Conservation (phyloP, 2,888 invertebrate species). For the Leptodirus hochenwartii region DNA sequence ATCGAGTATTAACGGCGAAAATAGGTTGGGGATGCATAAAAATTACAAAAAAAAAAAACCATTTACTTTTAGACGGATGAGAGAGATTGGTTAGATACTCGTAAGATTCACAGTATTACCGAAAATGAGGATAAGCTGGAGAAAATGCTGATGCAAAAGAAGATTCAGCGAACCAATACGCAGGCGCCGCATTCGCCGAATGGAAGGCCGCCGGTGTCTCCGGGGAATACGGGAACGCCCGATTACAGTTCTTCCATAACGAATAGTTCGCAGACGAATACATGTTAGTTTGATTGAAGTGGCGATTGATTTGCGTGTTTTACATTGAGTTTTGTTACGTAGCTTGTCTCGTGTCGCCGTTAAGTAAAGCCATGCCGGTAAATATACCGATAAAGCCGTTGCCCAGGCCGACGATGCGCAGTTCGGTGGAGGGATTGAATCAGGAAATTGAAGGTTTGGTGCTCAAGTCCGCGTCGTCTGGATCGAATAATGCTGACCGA, state of each 20-base stretch:
- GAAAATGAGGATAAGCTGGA: constrained; percentile 39
- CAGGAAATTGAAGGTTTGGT: constrained; percentile 64
- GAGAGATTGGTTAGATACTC: constrained; percentile 30
- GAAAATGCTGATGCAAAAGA: constrained; percentile 33
- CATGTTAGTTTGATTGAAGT: constrained; percentile 14
- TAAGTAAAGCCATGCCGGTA: constrained; percentile 34
- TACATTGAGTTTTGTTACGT: constrained; percentile 4
- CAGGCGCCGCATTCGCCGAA: constrained; percentile 11
- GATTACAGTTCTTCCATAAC: constrained; percentile 19
- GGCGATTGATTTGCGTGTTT: constrained; percentile 1
- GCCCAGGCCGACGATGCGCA: constrained; percentile 52
- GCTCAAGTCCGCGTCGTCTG: constrained; percentile 24
- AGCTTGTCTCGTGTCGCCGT: constrained; percentile 20
- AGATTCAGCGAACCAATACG: constrained; percentile 32
- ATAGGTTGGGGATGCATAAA: constrained; percentile 34
- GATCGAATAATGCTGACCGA: constrained; percentile 18
- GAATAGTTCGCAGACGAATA: constrained; percentile 31
- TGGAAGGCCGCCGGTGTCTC: constrained; percentile 13
- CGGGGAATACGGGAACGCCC: no score
- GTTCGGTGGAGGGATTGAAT: constrained; percentile 72
- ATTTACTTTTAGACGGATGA: constrained; percentile 48
- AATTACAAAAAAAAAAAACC: constrained; percentile 5
- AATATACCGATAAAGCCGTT: constrained; percentile 37
- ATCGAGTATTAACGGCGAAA: no score
- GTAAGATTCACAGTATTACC: constrained; percentile 31